Evolutionary conservation across 1,140 invertebrate genomes (phyloP).

Genomic region (Asobara japonica): DNA sequence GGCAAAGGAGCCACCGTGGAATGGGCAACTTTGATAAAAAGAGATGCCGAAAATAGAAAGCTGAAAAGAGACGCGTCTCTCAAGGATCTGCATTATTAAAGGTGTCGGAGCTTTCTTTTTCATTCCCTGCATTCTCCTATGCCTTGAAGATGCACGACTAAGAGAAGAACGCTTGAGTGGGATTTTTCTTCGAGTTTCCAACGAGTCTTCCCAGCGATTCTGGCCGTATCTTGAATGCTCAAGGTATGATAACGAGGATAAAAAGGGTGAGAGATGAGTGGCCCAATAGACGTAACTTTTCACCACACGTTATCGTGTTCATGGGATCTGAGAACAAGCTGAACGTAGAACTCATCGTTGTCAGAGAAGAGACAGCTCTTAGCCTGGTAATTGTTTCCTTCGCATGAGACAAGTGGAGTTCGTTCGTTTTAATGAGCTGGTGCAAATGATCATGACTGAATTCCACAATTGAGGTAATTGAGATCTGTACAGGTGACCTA

Average conservation of each 20-base stretch:
- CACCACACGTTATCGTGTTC: conserved; percentile 3
- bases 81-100: conserved; percentile 41
- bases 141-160: background rate
- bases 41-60: conserved; percentile 1
- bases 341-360: conserved; percentile 77
- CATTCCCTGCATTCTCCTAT: conserved; percentile 16
- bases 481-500: no score
- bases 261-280: background rate
- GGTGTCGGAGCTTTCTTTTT: conserved; percentile 32
- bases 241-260: conserved; percentile 21
- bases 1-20: background rate
- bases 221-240: conserved; percentile 1
- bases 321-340: background rate
- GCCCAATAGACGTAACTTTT: background rate
- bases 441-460: no score
- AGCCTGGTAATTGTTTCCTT: no score
- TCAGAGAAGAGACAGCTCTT: conserved; percentile 96
- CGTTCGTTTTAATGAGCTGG: no score
- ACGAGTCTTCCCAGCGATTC: conserved; percentile 18
- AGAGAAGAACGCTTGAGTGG: background rate
- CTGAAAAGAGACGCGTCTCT: conserved; percentile 17
- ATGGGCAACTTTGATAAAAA: background rate
- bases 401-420: no score
- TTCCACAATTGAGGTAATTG: no score
- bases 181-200: background rate